phyloP scores from a whole-genome alignment of 2,888 invertebrate species.

The Nomada hirtipes region DNA sequence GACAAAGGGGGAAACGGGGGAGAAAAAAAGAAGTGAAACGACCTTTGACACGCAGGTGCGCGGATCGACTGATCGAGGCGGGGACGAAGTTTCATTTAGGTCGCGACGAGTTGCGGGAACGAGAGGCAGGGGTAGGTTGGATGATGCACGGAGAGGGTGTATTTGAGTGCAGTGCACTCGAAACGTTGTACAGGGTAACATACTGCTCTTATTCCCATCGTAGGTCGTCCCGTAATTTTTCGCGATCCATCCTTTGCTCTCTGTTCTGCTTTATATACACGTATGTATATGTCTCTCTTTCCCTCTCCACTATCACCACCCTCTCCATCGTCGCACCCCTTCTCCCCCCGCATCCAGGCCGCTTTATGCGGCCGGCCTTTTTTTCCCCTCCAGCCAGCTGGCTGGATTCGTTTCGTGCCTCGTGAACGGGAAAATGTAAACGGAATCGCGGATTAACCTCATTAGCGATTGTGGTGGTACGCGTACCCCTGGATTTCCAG shows the following conservation, averaged over 20 bases:
- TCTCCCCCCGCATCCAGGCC: conserved; percentile 3
- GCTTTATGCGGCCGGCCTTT: conserved; percentile 41
- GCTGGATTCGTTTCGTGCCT: conserved; percentile 56
- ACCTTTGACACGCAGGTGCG: conserved; percentile 56
- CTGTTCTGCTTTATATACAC: conserved; percentile 23
- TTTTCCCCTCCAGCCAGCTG: conserved; percentile 28
- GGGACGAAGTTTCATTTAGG: conserved; percentile 70
- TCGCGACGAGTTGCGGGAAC: conserved; percentile 67
- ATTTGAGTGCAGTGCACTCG: conserved; percentile 69
- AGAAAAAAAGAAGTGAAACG: not conserved
- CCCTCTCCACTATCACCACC: conserved; percentile 3
- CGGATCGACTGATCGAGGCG: conserved; percentile 58
- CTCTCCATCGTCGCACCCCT: conserved; percentile 21
- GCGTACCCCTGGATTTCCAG: conserved; percentile 48
- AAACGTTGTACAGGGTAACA: conserved; percentile 67
- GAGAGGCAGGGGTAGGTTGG: conserved; percentile 52
- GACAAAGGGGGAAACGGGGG: not conserved
- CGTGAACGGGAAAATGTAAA: conserved; percentile 66
- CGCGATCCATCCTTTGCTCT: conserved; percentile 33
- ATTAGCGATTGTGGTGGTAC: conserved; percentile 57
- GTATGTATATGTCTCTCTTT: not conserved
- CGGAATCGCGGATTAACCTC: conserved; percentile 65
- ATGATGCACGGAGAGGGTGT: conserved; percentile 63
- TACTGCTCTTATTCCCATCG: conserved; percentile 69
- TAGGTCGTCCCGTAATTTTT: conserved; percentile 55